A percentile compares a stretch with the other conserved stretches of the same genome.
These are phyloP conservation scores for Timema cristinae DNA, from an alignment of 2,888 invertebrate species.

Conservation along the genomic window DNA sequence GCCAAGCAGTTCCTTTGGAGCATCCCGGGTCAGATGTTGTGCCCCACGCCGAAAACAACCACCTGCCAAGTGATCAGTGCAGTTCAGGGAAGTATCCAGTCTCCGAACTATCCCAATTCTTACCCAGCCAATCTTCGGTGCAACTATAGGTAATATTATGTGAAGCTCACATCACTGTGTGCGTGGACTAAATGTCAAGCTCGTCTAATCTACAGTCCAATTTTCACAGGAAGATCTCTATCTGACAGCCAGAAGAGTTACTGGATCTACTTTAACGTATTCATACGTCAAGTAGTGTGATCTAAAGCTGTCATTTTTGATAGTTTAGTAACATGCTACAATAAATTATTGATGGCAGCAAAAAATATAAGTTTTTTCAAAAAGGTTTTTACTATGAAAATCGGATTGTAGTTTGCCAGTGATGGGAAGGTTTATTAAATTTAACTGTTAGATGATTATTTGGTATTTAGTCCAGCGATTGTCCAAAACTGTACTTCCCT, in stretches of 20 bases:
- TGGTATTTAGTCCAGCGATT: not conserved
- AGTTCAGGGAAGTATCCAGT: conserved; percentile 44
- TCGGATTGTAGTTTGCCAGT: too few relatives aligned
- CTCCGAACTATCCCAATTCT: conserved; percentile 46
- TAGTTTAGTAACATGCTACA: too few relatives aligned
- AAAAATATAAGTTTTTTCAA: too few relatives aligned
- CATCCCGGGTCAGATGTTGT: not conserved
- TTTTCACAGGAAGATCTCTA: too few relatives aligned
- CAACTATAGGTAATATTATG: conserved; percentile 46
- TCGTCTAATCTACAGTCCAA: too few relatives aligned
- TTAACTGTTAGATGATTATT: not conserved
- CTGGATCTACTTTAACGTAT: too few relatives aligned
- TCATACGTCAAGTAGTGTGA: too few relatives aligned
- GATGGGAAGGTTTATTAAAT: not conserved
- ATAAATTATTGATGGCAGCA: too few relatives aligned
- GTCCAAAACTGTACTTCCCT: not conserved
- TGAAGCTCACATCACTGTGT: not conserved
- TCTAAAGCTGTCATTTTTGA: too few relatives aligned
- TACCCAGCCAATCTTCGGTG: conserved; percentile 45
- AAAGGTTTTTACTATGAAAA: too few relatives aligned
- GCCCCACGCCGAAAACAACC: conserved; percentile 14
- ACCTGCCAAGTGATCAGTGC: conserved; percentile 42
- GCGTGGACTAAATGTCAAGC: too few relatives aligned
- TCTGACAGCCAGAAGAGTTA: too few relatives aligned
- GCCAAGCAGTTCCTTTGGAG: not conserved